Evolutionary conservation across 2,797 vertebrate genomes (phyloP).

Genomic region (Accipiter badius): DNA sequence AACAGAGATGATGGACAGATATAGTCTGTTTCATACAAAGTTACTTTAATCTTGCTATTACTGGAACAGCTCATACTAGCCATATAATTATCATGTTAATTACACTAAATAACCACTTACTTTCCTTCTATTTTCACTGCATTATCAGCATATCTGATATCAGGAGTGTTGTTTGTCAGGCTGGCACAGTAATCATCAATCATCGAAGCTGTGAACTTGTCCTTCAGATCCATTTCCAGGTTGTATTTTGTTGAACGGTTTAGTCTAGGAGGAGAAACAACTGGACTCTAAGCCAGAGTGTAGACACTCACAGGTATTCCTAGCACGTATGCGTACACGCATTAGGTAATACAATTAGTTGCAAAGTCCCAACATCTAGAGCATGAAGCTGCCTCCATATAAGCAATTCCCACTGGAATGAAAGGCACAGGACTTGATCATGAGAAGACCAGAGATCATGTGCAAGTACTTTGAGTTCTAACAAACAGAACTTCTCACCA

Average conservation of each 20-base stretch:
- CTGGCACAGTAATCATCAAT: slow-evolving; percentile 85
- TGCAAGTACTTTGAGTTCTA: background rate
- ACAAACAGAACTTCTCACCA: background rate
- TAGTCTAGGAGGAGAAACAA: slow-evolving; percentile 73
- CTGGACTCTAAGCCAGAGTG: background rate
- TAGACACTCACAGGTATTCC: background rate
- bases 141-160: slow-evolving; percentile 34
- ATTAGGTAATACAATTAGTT: background rate
- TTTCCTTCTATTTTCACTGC: slow-evolving; percentile 60
- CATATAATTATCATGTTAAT: background rate
- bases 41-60: background rate
- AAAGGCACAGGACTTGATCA: background rate
- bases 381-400: background rate
- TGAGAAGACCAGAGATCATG: background rate
- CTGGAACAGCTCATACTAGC: background rate
- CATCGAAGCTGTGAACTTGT: slow-evolving; percentile 83
- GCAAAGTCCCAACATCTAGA: background rate
- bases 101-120: slow-evolving; percentile 66
- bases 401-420: background rate
- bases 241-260: slow-evolving; percentile 85
- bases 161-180: slow-evolving; percentile 78
- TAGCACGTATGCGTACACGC: background rate
- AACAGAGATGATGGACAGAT: background rate
- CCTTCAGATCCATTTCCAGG: slow-evolving; percentile 87
- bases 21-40: background rate